A percentile compares a stretch with the other conserved stretches of the same genome.
These are phyloP conservation scores for Tachysurus vachellii DNA, from an alignment of 2,113 vertebrate genomes.

Conservation along the genomic window DNA sequence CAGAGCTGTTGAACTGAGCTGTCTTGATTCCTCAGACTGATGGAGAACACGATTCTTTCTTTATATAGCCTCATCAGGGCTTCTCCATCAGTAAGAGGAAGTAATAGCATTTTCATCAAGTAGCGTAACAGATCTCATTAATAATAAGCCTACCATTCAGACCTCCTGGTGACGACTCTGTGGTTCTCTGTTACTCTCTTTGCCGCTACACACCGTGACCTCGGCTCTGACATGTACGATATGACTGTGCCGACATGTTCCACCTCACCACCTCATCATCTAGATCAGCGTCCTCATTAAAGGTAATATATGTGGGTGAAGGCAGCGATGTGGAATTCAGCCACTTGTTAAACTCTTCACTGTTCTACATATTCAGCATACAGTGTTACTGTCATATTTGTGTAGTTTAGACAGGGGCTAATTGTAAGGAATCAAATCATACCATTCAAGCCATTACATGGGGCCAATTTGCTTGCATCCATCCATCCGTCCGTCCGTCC, in stretches of 20 bases:
- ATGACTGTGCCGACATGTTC: background rate
- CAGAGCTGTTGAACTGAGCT: background rate
- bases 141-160: background rate
- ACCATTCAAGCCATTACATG: background rate
- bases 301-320: background rate
- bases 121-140: background rate
- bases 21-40: background rate
- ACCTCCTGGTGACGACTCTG: background rate
- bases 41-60: background rate
- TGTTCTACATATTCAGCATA: background rate
- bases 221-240: background rate
- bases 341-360: background rate
- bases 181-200: background rate
- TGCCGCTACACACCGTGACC: background rate
- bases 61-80: background rate
- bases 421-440: background rate
- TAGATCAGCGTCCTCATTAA: background rate
- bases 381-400: background rate
- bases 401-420: background rate
- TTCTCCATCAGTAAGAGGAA: background rate
- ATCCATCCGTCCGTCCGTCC: too few relatives aligned
- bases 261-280: background rate
- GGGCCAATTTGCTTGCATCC: background rate
- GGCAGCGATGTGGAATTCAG: background rate
- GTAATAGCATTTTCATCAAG: background rate